These are phyloP conservation scores for Ceratoteleas bidentatus DNA, from an alignment of 1,140 invertebrate species.

Conservation along the genomic window DNA sequence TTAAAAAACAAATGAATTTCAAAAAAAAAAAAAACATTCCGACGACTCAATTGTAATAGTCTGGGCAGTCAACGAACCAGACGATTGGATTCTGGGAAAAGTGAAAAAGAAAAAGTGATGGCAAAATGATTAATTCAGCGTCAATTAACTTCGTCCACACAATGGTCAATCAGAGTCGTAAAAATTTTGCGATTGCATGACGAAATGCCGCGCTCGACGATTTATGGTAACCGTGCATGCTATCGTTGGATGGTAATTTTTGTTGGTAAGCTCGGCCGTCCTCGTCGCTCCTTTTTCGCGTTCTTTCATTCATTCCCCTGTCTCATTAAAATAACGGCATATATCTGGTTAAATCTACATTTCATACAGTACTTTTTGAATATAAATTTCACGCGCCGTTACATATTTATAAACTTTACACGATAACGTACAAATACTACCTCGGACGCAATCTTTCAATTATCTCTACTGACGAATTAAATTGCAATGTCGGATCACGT, in stretches of 20 bases:
- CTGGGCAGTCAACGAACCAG: neutral
- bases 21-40: neutral
- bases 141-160: conserved; percentile 48
- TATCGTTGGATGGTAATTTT: conserved; percentile 53
- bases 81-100: conserved; percentile 23
- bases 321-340: conserved; percentile 51
- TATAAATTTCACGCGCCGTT: conserved; percentile 33
- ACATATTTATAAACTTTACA: conserved; percentile 46
- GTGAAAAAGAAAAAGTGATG: conserved; percentile 34
- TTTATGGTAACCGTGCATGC: conserved; percentile 54
- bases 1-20: too few species aligned
- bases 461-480: conserved; percentile 18
- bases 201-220: conserved; percentile 36
- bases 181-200: conserved; percentile 63
- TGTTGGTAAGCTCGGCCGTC: conserved; percentile 31
- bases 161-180: conserved; percentile 55
- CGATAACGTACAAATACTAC: conserved; percentile 33
- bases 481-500: neutral
- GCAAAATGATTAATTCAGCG: conserved; percentile 53
- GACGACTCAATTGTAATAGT: conserved; percentile 2
- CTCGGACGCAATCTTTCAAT: conserved; percentile 25
- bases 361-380: conserved; percentile 34
- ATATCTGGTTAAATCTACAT: conserved; percentile 44
- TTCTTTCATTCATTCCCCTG: conserved; percentile 36
- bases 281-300: conserved; percentile 21